A percentile compares a stretch with the other conserved stretches of the same genome.
Conservation (phyloP, 2,888 invertebrate genomes). For the Coecobrya sp. region DNA sequence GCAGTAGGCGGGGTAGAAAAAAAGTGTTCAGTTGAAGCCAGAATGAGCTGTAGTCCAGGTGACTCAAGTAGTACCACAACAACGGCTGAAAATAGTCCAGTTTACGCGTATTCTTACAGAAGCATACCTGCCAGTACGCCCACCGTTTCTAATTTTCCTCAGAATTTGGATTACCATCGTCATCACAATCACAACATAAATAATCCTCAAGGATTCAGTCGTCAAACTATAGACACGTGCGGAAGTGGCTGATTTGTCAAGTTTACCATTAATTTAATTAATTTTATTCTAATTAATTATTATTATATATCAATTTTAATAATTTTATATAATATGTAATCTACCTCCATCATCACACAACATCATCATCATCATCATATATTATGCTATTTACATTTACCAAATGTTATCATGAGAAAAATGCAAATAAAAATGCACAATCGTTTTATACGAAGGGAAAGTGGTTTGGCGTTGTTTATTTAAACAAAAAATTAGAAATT, state of each 20-base stretch:
- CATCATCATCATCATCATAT: not conserved
- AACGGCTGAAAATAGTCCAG: constrained; percentile 20
- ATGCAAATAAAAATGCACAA: constrained; percentile 66
- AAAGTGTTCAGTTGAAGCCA: constrained; percentile 46
- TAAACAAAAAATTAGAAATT: constrained; percentile 11
- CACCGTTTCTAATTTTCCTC: not conserved
- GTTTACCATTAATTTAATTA: constrained; percentile 24
- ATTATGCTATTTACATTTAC: constrained; percentile 33
- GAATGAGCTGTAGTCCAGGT: constrained; percentile 26
- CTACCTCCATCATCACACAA: not conserved
- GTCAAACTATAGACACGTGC: constrained; percentile 73
- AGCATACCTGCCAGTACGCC: constrained; percentile 9
- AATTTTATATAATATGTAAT: constrained; percentile 49
- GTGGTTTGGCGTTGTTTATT: not conserved
- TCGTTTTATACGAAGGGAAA: constrained; percentile 22
- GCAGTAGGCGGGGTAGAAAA: not conserved
- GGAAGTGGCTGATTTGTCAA: constrained; percentile 59
- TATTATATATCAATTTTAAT: constrained; percentile 37
- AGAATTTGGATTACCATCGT: constrained; percentile 62
- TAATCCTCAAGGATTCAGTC: constrained; percentile 60
- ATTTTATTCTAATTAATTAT: constrained; percentile 35
- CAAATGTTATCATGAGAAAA: constrained; percentile 16
- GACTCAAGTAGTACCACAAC: constrained; percentile 25
- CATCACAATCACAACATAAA: constrained; percentile 18
- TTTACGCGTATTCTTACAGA: constrained; percentile 50